These are phyloP conservation scores for Brevimyrus niger DNA, from an alignment of 2,113 vertebrate species.

Conservation along the genomic window DNA sequence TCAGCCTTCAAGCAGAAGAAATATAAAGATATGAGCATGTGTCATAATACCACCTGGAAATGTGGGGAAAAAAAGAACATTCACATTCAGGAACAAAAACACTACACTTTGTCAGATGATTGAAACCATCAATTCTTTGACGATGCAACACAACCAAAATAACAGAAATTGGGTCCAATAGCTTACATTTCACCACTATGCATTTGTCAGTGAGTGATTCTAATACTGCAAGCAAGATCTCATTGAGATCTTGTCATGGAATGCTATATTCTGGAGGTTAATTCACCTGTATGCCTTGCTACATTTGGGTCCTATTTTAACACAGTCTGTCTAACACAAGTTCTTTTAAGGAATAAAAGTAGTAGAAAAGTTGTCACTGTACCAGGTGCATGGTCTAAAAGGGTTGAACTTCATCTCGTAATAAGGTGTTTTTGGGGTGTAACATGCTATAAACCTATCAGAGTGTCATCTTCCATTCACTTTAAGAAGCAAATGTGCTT, in stretches of 20 bases:
- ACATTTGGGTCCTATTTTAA: not conserved
- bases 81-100: not conserved
- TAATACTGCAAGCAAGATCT: not conserved
- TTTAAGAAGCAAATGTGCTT: not conserved
- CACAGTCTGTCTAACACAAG: not conserved
- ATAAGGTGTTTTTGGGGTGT: too few species aligned
- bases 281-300: not conserved
- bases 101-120: not conserved
- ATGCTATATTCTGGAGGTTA: not conserved
- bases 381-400: too few species aligned
- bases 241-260: not conserved
- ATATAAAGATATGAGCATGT: not conserved
- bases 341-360: not conserved
- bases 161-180: not conserved
- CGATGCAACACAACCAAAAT: not conserved
- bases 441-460: not conserved
- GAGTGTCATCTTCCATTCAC: not conserved
- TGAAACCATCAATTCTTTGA: not conserved
- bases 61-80: constrained; percentile 1
- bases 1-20: not conserved
- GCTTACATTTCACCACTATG: not conserved
- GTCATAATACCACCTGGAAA: not conserved
- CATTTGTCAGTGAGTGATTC: not conserved
- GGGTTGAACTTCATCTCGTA: too few species aligned
- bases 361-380: not conserved